phyloP scores from a whole-genome alignment of 2,888 invertebrate genomes.

The Drosophila kambysellisi region DNA sequence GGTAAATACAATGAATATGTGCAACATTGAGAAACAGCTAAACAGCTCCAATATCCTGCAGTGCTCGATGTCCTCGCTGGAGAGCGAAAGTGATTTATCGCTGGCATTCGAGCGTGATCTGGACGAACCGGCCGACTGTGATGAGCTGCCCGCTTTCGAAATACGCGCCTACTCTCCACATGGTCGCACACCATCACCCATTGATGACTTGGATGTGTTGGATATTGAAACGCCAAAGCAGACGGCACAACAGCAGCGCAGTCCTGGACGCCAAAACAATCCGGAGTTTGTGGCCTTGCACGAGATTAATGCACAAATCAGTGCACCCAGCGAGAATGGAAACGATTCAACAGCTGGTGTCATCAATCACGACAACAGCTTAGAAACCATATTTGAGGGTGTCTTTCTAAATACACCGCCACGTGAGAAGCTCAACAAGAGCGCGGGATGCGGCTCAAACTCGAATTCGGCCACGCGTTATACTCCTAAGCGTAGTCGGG shows the following conservation, averaged over 20 bases:
- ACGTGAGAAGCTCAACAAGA: conserved; percentile 52
- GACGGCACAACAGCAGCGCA: conserved; percentile 13
- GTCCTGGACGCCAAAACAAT: conserved; percentile 52
- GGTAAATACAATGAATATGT: conserved; percentile 50
- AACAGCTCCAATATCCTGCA: conserved; percentile 72
- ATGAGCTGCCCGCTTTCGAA: conserved; percentile 83
- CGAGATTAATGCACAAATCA: conserved; percentile 84
- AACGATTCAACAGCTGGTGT: conserved; percentile 36
- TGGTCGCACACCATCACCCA: conserved; percentile 83
- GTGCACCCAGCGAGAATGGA: conserved; percentile 74
- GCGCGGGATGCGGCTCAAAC: conserved; percentile 26
- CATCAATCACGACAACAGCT: conserved; percentile 67
- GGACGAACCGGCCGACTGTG: conserved; percentile 62
- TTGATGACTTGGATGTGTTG: conserved; percentile 68
- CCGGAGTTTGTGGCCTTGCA: conserved; percentile 82
- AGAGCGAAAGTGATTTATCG: conserved; percentile 81
- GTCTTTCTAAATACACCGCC: conserved; percentile 84
- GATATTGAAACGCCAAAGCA: conserved; percentile 65
- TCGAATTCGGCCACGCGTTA: conserved; percentile 30
- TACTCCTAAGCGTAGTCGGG: conserved; percentile 63
- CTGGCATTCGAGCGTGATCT: conserved; percentile 79
- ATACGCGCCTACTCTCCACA: conserved; percentile 82
- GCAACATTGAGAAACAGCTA: conserved; percentile 51
- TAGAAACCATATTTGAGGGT: conserved; percentile 84
- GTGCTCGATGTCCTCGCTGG: conserved; percentile 77